Conservation (phyloP, 2,797 vertebrate genomes). For the Tympanoctomys barrerae region DNA sequence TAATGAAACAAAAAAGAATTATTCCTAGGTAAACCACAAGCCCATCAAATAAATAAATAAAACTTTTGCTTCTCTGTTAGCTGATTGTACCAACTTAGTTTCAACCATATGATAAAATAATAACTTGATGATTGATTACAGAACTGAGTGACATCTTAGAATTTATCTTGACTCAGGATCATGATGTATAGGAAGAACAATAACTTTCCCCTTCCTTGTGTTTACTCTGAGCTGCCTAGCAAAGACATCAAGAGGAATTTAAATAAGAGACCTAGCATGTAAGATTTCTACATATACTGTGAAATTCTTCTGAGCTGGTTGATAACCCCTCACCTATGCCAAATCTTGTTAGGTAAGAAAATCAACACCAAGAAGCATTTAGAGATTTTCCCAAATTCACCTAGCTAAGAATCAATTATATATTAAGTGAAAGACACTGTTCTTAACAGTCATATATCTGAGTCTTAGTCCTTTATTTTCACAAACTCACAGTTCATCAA, state of each 20-base stretch:
- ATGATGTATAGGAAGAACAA: not conserved
- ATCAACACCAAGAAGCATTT: not conserved
- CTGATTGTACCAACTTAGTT: not conserved
- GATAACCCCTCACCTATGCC: not conserved
- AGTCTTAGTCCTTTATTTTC: not conserved
- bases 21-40: not conserved
- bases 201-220: not conserved
- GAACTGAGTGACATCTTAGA: not conserved
- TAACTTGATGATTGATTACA: accelerated
- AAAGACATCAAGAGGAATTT: not conserved
- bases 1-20: not conserved
- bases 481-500: not conserved
- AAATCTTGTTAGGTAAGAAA: not conserved
- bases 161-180: not conserved
- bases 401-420: not conserved
- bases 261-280: not conserved
- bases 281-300: not conserved
- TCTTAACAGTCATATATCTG: not conserved
- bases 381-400: not conserved
- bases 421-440: not conserved
- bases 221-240: not conserved
- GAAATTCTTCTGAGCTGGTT: not conserved
- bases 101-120: not conserved
- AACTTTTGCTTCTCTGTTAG: not conserved
- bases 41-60: not conserved